phyloP scores from a whole-genome alignment of 2,113 vertebrate genomes.

The Siniperca knerii region DNA sequence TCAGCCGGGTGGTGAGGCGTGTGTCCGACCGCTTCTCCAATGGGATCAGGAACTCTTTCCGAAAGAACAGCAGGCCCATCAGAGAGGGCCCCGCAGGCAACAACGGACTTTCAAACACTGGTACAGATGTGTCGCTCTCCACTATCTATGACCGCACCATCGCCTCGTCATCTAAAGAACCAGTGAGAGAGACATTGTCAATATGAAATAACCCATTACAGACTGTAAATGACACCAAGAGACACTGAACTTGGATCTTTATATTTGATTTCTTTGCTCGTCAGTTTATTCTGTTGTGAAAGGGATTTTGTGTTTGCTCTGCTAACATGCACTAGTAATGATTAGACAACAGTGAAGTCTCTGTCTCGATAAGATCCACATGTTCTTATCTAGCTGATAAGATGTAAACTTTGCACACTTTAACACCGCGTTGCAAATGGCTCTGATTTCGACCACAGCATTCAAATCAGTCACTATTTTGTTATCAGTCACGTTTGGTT shows the following conservation, averaged over 20 bases:
- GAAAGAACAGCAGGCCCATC: constrained; percentile 53
- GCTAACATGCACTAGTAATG: constrained; percentile 49
- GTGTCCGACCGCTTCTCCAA: constrained; percentile 76
- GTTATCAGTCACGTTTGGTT: neutral
- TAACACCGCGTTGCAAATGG: neutral
- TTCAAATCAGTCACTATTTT: neutral
- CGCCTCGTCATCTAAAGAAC: constrained; percentile 33
- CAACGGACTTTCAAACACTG: constrained; percentile 1
- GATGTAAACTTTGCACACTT: constrained; percentile 55
- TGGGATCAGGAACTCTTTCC: constrained; percentile 72
- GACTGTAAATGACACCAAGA: neutral
- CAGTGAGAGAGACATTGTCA: constrained; percentile 69
- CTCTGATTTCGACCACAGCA: neutral
- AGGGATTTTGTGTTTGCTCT: constrained; percentile 27
- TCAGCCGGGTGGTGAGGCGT: constrained; percentile 63
- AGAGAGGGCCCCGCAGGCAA: neutral
- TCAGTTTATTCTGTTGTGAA: neutral
- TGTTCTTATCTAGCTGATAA: constrained; percentile 65
- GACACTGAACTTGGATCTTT: constrained; percentile 25
- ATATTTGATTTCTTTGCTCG: neutral
- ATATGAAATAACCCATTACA: constrained; percentile 52
- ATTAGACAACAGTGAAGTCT: constrained; percentile 58
- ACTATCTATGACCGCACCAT: constrained; percentile 45
- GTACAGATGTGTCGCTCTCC: constrained; percentile 54
- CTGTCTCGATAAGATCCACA: constrained; percentile 46